phyloP scores from a whole-genome alignment of 2,797 vertebrate genomes.

The Onychomys leucogaster region DNA sequence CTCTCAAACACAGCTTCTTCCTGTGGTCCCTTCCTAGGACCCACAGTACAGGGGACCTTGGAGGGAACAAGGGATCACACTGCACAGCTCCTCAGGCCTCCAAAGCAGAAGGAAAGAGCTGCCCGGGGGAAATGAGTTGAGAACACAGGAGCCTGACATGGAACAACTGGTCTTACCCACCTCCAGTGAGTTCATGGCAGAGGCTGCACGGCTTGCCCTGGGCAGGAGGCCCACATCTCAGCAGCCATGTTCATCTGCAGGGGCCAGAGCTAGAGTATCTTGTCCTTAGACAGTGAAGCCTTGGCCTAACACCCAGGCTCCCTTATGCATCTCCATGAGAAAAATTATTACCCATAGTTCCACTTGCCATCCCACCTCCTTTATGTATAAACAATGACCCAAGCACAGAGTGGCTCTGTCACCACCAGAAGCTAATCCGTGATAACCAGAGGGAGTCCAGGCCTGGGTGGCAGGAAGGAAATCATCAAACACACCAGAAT shows the following conservation, averaged over 20 bases:
- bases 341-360: constrained; percentile 37
- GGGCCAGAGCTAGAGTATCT: neutral
- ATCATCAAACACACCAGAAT: constrained; percentile 53
- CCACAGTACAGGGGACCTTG: neutral
- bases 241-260: neutral
- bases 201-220: neutral
- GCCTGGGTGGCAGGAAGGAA: constrained; percentile 59
- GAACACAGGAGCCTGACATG: neutral
- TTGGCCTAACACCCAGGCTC: constrained; percentile 6
- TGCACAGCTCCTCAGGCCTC: neutral
- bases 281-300: neutral
- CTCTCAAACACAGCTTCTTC: neutral
- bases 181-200: neutral
- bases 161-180: neutral
- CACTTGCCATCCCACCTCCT: constrained; percentile 26
- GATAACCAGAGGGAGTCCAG: constrained; percentile 19
- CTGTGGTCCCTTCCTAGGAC: neutral
- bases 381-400: constrained; percentile 64
- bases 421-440: constrained; percentile 4
- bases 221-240: neutral
- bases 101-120: neutral
- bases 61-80: neutral
- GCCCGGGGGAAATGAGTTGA: neutral
- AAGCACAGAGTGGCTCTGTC: neutral
- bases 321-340: constrained; percentile 37